Base-by-base conservation (phyloP, 2,797 vertebrate genomes). In the Menidia menidia region DNA sequence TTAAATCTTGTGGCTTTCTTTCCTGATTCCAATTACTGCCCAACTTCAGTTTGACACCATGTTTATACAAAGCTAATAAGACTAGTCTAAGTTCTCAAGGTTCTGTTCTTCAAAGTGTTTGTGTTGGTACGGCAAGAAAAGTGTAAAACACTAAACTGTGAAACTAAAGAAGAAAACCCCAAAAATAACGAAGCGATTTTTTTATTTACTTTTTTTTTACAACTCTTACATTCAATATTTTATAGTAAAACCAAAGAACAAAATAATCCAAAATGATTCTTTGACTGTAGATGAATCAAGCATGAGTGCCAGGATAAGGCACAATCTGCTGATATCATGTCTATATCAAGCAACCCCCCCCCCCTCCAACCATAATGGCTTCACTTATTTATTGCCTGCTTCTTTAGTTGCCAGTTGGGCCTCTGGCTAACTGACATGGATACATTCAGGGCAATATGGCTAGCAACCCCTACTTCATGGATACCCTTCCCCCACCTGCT, bases 371-470 rank as follows among this genome's bases (percentile, higher is more conserved):
- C 71, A 39, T 68, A 71, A 60, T 25, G 39, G 58, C 65, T 81
- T 90, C 82, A 84, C 62, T 83, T 85, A 85, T 89, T 90, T 70
- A 90, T 87, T 54, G 66, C 50, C 56, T 11, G 44, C 14, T 15
- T 71, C 70, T 25, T 48, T 60, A 55, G 66, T 80, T 77, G 83
- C 81, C 86, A 83, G 66, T 55, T 60, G 55, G 53, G 59, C 86
- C 73, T 52, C 50, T 8, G 83, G 86, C 83, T 80, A 69, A 85
- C 47, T 62, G 80, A 78, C 78, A 77, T 52, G 50, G 75, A 73
- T 64, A 75, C 81, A 86, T 79, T 81, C 67, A 78, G 81, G 71
- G 83, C 74, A 85, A 83, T 83, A 83, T 77, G 73, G 78, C 77
- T 51, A 39, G 64, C 52, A 78, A 75, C 66, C 81, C 77, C 84